A percentile compares a stretch with the other conserved stretches of the same genome.
These are phyloP conservation scores for Cyclophora punctaria DNA, from an alignment of 2,888 invertebrate genomes.

Conservation along the genomic window DNA sequence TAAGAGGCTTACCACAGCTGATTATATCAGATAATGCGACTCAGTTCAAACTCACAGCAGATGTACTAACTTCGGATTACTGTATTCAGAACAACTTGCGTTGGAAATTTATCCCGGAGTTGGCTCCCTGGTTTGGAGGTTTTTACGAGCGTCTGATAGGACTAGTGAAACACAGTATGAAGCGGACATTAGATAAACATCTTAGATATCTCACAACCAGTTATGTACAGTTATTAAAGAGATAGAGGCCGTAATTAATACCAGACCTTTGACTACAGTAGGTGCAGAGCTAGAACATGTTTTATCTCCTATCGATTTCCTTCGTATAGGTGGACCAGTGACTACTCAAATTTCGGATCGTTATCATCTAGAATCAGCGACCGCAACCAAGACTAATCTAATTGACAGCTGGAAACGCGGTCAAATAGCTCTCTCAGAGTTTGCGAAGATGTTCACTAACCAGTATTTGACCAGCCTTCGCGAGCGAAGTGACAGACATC, in stretches of 20 bases:
- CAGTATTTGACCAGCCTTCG: constrained; percentile 8
- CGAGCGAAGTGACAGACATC: constrained; percentile 4
- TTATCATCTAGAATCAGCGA: not conserved
- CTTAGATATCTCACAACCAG: constrained; percentile 1
- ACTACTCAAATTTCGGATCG: not conserved
- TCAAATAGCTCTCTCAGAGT: constrained; percentile 11
- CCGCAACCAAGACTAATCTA: constrained; percentile 7
- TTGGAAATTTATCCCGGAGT: constrained; percentile 12
- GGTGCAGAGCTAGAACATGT: constrained; percentile 6
- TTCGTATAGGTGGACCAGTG: not conserved
- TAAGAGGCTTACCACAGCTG: constrained; percentile 5
- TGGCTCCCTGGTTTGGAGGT: constrained; percentile 15
- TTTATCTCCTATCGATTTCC: constrained; percentile 3
- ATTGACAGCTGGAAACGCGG: constrained; percentile 10
- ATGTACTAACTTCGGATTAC: constrained; percentile 1
- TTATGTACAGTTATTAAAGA: constrained; percentile 9
- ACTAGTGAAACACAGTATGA: constrained; percentile 7
- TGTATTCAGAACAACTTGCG: constrained; percentile 1
- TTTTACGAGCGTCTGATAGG: constrained; percentile 15
- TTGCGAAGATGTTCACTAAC: constrained; percentile 13
- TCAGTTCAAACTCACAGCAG: constrained; percentile 16
- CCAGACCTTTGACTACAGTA: constrained; percentile 7
- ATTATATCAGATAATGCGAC: constrained; percentile 17
- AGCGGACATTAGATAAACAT: not conserved
- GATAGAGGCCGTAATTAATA: constrained; percentile 8